Conservation (phyloP, 64 coral and sea anemone genomes). For the Stichodactyla helianthus region DNA sequence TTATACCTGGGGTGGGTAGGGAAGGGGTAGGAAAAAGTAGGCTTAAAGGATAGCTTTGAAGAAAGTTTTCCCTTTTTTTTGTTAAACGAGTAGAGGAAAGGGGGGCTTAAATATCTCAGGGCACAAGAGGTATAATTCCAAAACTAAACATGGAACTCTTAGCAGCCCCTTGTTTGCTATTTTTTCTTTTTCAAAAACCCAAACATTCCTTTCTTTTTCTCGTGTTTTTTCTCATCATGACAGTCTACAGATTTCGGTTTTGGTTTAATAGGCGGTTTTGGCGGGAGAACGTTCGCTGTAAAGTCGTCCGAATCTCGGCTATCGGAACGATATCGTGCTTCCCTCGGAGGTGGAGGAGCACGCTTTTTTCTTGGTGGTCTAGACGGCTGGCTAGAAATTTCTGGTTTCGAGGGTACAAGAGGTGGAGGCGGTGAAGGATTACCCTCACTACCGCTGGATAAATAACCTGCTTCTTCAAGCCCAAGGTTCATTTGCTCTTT, state of each 20-base stretch:
- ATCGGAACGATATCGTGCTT: constrained; percentile 18
- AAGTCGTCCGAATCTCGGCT: constrained; percentile 30
- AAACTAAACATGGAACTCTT: too few species aligned
- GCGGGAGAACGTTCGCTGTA: background rate
- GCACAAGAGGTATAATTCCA: too few species aligned
- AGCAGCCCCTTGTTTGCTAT: background rate
- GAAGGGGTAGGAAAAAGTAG: too few species aligned
- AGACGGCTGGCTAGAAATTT: background rate
- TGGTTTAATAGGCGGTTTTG: constrained; percentile 8
- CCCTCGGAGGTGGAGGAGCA: constrained; percentile 26
- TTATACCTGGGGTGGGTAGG: too few species aligned
- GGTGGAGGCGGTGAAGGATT: background rate
- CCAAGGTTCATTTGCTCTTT: background rate
- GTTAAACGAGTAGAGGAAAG: too few species aligned
- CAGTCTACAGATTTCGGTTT: background rate
- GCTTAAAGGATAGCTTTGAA: too few species aligned
- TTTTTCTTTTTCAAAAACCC: constrained; percentile 41
- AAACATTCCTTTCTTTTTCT: constrained; percentile 27
- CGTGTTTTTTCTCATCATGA: background rate
- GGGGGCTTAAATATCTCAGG: too few species aligned
- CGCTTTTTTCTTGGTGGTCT: constrained; percentile 5
- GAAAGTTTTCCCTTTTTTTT: too few species aligned
- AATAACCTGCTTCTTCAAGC: background rate
- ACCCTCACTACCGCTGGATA: background rate
- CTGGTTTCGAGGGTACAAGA: background rate